Percentiles rank a stretch among this genome's conserved stretches.
These are phyloP conservation scores for Misgurnus anguillicaudatus DNA, from an alignment of 2,113 vertebrate genomes.

Conservation along the genomic window DNA sequence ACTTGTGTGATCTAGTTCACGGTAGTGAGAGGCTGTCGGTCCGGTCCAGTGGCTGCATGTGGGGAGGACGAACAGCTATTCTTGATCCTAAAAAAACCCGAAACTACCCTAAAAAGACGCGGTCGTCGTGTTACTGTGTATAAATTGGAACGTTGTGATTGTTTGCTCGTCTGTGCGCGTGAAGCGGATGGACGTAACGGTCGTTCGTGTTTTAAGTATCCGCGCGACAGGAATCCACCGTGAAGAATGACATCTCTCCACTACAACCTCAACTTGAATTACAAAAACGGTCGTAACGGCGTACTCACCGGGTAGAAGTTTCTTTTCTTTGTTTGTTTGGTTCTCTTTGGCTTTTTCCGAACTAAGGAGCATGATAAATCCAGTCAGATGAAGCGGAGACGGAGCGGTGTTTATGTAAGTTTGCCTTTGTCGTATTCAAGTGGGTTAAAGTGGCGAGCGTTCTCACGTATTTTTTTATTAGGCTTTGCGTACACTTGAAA, in stretches of 20 bases:
- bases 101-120: slow-evolving; percentile 7
- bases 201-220: slow-evolving; percentile 36
- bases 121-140: slow-evolving; percentile 5
- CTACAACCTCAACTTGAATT: slow-evolving; percentile 62
- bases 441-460: background rate
- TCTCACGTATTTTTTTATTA: background rate
- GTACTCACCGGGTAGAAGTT: slow-evolving; percentile 51
- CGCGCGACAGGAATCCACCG: slow-evolving; percentile 56
- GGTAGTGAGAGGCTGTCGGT: slow-evolving; percentile 56
- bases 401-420: slow-evolving; percentile 18
- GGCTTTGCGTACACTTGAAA: background rate
- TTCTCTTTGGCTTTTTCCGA: background rate
- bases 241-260: slow-evolving; percentile 45
- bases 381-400: slow-evolving; percentile 6
- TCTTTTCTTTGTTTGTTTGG: slow-evolving; percentile 22
- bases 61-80: slow-evolving; percentile 12
- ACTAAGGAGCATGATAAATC: background rate
- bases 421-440: background rate
- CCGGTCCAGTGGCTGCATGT: slow-evolving; percentile 28
- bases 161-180: background rate
- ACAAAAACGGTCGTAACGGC: background rate
- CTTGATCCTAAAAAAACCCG: slow-evolving; percentile 18
- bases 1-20: slow-evolving; percentile 70
- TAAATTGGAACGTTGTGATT: background rate
- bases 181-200: slow-evolving; percentile 6